Base-by-base conservation (phyloP, 37 sponge, comb jelly and placozoan species). In the Spongilla lacustris region DNA sequence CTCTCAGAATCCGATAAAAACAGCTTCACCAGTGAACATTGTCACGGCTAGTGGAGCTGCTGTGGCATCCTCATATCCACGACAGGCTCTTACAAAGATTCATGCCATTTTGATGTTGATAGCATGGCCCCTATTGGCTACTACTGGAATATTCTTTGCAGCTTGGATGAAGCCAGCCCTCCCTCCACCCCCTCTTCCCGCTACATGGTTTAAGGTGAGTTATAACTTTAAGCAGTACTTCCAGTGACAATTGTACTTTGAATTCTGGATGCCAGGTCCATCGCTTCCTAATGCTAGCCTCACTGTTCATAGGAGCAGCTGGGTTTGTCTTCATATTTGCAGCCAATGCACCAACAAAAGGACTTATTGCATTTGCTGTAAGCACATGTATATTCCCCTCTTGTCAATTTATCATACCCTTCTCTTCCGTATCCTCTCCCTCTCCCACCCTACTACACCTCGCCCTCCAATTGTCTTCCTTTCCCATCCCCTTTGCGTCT, bases 91-190 rank as follows among this genome's bases (percentile, higher is more conserved):
- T 0, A 68, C 46, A 30, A 72, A 66, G 21, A 79, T 69, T 35
- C 79, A 78, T 75, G 94, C 91, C 12, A 87, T 90, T 33, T 73
- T 94, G 37, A 94, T 94, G 94, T 25, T 84, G 35, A 84, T 90
- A 72, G 82, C 94, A 2, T 94, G 85, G 84, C 81, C 77, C 0
- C 37, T 87, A 17, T 70, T 94, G 66, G 88, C 84, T 2, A 22
- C 67, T 34, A 87, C 84, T 78, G 94, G 69, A 46, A 83, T 85
- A 13, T 94, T 90, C 88, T 90, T 94, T 66, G 85, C 91, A 73
- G 75, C 79, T 19, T 84, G 77, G 85, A 94, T 94, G 94, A 90
- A 79, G 34, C 88, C 88, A 36, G 85, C 85, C 0, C 78, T 94
- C 36, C 91, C 85, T 50, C 90, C 58, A 13, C 58, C 58, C 21